phyloP scores from a whole-genome alignment of 1,140 invertebrate genomes.

The Linepithema humile region DNA sequence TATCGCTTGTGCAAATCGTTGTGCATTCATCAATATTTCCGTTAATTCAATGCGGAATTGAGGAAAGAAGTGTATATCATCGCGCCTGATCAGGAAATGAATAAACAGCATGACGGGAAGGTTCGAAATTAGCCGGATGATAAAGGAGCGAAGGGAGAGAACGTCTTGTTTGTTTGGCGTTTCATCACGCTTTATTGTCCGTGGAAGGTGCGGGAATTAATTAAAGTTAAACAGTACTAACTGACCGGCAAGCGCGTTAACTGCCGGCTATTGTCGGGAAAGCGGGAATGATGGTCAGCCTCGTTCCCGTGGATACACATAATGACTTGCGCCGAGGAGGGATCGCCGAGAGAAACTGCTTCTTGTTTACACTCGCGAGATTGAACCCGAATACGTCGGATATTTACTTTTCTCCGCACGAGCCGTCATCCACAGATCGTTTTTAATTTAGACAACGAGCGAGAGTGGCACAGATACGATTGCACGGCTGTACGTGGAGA shows the following conservation, averaged over 20 bases:
- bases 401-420: not conserved
- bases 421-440: not conserved
- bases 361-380: constrained; percentile 34
- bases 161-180: constrained; percentile 74
- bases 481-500: not conserved
- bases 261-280: constrained; percentile 67
- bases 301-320: constrained; percentile 9
- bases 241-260: constrained; percentile 77
- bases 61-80: not conserved
- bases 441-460: not conserved
- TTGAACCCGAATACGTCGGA: not conserved
- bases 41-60: constrained; percentile 21
- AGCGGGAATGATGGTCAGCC: constrained; percentile 37
- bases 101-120: constrained; percentile 30
- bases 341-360: not conserved
- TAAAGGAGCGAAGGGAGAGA: constrained; percentile 64
- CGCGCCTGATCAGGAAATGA: not conserved
- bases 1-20: too few species aligned
- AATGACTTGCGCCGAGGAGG: constrained; percentile 28
- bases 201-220: constrained; percentile 74
- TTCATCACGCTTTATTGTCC: constrained; percentile 79
- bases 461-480: too few species aligned
- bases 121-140: constrained; percentile 14
- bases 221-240: constrained; percentile 81
- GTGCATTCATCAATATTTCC: not conserved